phyloP scores from a whole-genome alignment of 1,140 invertebrate species.

The Zaprionus gabonicus region DNA sequence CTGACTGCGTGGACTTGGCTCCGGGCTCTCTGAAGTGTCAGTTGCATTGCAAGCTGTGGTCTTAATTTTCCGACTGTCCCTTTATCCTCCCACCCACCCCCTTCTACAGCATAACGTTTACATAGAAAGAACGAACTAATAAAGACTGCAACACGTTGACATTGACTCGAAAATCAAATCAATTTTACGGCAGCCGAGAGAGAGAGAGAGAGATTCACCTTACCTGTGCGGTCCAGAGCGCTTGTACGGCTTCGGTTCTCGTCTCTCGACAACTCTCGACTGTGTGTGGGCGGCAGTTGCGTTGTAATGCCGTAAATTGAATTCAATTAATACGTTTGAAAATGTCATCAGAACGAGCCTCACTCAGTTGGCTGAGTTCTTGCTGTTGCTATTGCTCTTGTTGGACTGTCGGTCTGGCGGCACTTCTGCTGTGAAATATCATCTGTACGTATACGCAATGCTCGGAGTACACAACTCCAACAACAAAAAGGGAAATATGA shows the following conservation, averaged over 20 bases:
- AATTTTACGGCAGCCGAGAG: constrained; percentile 44
- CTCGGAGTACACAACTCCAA: not conserved
- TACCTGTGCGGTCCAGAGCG: not conserved
- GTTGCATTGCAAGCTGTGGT: constrained; percentile 11
- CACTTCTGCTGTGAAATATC: constrained; percentile 21
- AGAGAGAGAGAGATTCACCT: not conserved
- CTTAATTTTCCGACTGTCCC: not conserved
- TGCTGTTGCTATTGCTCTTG: not conserved
- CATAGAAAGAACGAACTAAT: constrained; percentile 11
- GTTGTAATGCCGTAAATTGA: constrained; percentile 58
- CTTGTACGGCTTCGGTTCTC: not conserved
- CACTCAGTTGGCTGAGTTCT: constrained; percentile 7
- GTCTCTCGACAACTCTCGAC: not conserved
- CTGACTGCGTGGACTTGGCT: not conserved
- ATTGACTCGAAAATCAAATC: constrained; percentile 64
- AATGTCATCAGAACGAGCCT: constrained; percentile 50
- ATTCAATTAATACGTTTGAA: constrained; percentile 73
- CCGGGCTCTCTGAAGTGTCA: constrained; percentile 22
- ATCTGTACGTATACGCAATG: constrained; percentile 3
- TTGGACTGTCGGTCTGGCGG: not conserved
- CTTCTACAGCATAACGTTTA: not conserved
- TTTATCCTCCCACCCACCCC: not conserved
- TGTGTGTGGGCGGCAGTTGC: constrained; percentile 2
- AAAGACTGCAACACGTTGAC: constrained; percentile 36
- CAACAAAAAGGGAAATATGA: not conserved